Percentiles rank a stretch among this genome's conserved stretches.
Conservation (phyloP, 1,140 invertebrate genomes). For the Procambarus virginalis region DNA sequence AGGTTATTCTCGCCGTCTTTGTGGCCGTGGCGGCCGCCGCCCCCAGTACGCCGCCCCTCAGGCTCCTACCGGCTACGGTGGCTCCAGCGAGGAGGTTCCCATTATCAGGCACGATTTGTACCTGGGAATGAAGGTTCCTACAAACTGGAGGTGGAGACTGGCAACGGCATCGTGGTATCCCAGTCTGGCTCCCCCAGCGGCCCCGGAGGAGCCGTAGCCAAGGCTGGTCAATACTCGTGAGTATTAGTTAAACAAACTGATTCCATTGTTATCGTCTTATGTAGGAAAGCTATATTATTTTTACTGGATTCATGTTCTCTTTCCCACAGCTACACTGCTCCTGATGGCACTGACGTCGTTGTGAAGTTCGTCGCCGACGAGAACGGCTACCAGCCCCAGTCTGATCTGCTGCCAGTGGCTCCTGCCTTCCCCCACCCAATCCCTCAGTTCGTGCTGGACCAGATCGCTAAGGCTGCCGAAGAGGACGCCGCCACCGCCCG, state of each 20-base stretch:
- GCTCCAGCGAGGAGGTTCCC: conserved; percentile 6
- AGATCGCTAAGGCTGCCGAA: not conserved
- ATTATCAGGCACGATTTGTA: conserved; percentile 43
- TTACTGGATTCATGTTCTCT: not conserved
- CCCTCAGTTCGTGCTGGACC: conserved; percentile 13
- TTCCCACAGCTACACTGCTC: conserved; percentile 5
- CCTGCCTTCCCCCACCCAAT: conserved; percentile 12
- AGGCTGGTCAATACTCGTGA: conserved; percentile 41
- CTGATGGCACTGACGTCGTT: not conserved
- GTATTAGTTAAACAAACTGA: not conserved
- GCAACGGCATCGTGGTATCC: conserved; percentile 5
- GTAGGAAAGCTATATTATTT: not conserved
- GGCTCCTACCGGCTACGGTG: not conserved
- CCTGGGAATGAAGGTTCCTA: conserved; percentile 18
- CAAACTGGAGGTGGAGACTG: not conserved
- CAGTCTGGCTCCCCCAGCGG: conserved; percentile 37
- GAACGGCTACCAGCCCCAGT: conserved; percentile 12
- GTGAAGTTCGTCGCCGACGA: conserved; percentile 8
- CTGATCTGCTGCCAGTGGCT: conserved; percentile 6
- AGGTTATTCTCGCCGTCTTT: conserved; percentile 22
- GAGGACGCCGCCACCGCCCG: not conserved
- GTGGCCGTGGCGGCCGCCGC: conserved; percentile 37
- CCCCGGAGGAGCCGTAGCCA: conserved; percentile 18
- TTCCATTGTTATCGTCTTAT: too few relatives aligned
- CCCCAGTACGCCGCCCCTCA: conserved; percentile 25